These are phyloP conservation scores for Ptychodera flava DNA, from an alignment of 35 echinoderm and acorn worm genomes.

Conservation along the genomic window DNA sequence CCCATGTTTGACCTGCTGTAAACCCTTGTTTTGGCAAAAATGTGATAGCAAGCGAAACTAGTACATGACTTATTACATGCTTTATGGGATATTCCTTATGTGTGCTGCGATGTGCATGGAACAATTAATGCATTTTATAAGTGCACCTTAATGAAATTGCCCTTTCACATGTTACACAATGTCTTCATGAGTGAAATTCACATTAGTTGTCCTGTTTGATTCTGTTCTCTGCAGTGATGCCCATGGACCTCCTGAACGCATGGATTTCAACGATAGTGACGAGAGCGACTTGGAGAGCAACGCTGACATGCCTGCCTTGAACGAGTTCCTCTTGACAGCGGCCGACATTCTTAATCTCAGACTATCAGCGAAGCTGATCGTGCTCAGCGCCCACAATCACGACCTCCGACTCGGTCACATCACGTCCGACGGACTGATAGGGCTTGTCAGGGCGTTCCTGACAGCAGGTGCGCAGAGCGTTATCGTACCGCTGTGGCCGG, in stretches of 20 bases:
- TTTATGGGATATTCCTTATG: no score
- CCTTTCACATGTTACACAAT: no score
- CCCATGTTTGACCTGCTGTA: no score
- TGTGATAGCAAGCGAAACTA: no score
- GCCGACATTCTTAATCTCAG: constrained; percentile 88
- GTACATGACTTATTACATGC: no score
- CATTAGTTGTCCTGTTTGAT: no score
- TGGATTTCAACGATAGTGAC: constrained; percentile 92
- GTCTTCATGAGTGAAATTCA: no score
- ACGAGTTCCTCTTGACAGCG: constrained; percentile 87
- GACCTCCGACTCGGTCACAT: constrained; percentile 71
- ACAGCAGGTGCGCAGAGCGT: constrained; percentile 94
- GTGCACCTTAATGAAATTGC: no score
- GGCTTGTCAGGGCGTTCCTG: constrained; percentile 78
- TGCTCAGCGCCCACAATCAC: constrained; percentile 73
- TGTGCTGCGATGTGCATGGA: no score
- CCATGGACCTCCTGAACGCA: constrained; percentile 50
- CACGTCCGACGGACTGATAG: constrained; percentile 75
- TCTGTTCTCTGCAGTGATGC: constrained; percentile 19
- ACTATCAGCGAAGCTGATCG: constrained; percentile 88
- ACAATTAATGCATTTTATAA: no score
- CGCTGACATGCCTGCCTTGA: constrained; percentile 63
- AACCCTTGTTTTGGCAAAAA: no score
- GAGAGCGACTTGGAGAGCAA: constrained; percentile 61
- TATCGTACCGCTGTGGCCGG: constrained; percentile 85